Evolutionary conservation across 2,797 vertebrate species (phyloP).

Genomic region (Erithacus rubecula): DNA sequence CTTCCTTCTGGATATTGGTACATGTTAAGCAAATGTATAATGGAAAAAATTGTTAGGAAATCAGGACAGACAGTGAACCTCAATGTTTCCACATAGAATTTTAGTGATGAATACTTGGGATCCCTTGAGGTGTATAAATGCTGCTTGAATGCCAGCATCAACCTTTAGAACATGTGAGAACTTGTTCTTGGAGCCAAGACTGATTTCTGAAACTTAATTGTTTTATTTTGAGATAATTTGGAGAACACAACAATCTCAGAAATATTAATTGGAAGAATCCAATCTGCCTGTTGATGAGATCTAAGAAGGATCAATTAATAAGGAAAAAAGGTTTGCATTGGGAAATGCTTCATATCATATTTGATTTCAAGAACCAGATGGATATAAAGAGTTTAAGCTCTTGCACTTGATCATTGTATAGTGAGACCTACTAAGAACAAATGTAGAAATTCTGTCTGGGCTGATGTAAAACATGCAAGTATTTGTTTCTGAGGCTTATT

Average conservation of each 20-base stretch:
- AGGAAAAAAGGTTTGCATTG: not conserved
- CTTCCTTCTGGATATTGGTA: not conserved
- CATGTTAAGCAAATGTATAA: not conserved
- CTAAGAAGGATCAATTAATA: not conserved
- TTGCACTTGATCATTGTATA: not conserved
- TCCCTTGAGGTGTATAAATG: not conserved
- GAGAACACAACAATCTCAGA: not conserved
- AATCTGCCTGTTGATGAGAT: not conserved
- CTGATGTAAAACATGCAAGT: not conserved
- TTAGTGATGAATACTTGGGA: not conserved
- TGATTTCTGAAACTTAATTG: not conserved
- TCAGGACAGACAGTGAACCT: not conserved
- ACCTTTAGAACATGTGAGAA: not conserved
- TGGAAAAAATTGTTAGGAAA: not conserved
- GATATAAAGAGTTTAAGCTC: not conserved
- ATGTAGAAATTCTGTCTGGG: not conserved
- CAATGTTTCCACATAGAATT: not conserved
- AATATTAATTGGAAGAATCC: not conserved
- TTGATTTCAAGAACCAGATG: not conserved
- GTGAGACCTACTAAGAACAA: not conserved
- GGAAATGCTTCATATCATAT: not conserved
- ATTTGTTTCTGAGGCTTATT: not conserved
- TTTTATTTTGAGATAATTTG: not conserved
- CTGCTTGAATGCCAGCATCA: not conserved
- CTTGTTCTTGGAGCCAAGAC: not conserved